These are phyloP conservation scores for Pemphigus obesinymphae DNA, from an alignment of 1,140 invertebrate genomes.

Conservation along the genomic window DNA sequence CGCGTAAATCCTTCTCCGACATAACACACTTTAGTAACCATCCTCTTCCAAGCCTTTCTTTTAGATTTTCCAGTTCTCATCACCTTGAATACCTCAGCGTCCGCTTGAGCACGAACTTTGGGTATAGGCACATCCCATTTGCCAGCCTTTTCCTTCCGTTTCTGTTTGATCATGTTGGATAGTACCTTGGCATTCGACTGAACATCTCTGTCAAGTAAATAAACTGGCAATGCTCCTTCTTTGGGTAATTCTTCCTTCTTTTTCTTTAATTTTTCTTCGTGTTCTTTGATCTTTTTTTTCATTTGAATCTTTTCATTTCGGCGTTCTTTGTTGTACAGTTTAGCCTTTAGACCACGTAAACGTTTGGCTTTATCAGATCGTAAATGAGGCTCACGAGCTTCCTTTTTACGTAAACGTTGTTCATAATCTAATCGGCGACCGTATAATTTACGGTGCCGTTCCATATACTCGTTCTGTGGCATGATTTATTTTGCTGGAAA, in stretches of 20 bases:
- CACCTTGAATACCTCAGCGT: conserved; percentile 91
- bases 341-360: conserved; percentile 93
- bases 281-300: conserved; percentile 94
- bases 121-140: conserved; percentile 99
- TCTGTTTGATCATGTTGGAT: conserved; percentile 99
- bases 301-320: conserved; percentile 98
- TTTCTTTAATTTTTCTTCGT: conserved; percentile 84
- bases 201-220: conserved; percentile 93
- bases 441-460: conserved; percentile 91
- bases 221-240: conserved; percentile 93
- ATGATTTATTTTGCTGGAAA: conserved; percentile 54
- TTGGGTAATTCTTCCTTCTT: conserved; percentile 61
- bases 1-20: conserved; percentile 98
- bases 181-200: conserved; percentile 90
- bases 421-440: conserved; percentile 96
- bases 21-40: conserved; percentile 98
- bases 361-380: conserved; percentile 83
- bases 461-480: conserved; percentile 99
- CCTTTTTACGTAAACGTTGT: conserved; percentile 91
- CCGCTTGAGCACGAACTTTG: conserved; percentile 95
- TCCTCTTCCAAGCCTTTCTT: conserved; percentile 97
- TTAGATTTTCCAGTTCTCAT: conserved; percentile 90
- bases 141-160: conserved; percentile 98
- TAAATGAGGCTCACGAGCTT: conserved; percentile 88
- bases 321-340: conserved; percentile 94